phyloP scores from a whole-genome alignment of 2,113 vertebrate genomes.

The Papio anubis region DNA sequence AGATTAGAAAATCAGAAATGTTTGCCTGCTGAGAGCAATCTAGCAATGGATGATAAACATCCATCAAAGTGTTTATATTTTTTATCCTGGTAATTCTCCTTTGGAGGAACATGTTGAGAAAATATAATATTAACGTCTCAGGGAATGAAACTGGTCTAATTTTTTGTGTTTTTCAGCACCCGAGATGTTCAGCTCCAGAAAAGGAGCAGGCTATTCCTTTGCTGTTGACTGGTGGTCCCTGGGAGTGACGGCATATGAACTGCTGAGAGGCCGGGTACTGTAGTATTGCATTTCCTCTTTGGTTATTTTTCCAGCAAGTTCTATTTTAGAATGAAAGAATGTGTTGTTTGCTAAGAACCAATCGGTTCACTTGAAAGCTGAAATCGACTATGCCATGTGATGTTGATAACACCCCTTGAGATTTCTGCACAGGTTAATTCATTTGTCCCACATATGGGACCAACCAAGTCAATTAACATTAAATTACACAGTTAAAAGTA shows the following conservation, averaged over 20 bases:
- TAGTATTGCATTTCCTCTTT: not conserved
- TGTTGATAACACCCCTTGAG: not conserved
- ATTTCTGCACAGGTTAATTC: not conserved
- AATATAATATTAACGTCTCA: not conserved
- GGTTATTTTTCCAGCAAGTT: not conserved
- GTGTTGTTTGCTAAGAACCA: not conserved
- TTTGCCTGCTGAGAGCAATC: not conserved
- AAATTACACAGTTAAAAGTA: not conserved
- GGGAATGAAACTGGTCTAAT: not conserved
- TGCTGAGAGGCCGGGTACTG: conserved; percentile 92
- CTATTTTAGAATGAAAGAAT: not conserved
- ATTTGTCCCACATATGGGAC: not conserved
- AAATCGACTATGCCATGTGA: not conserved
- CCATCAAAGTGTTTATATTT: not conserved
- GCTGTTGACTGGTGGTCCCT: conserved; percentile 90
- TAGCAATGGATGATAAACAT: not conserved
- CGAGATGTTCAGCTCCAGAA: conserved; percentile 93
- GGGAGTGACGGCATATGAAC: conserved; percentile 95
- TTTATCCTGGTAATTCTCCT: not conserved
- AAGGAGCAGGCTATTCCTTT: conserved; percentile 92
- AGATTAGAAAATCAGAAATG: not conserved
- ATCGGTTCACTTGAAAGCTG: not conserved
- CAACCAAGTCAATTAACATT: accelerated
- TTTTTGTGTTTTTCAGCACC: conserved; percentile 87
- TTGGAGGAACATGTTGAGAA: not conserved